Evolutionary conservation across 2,888 invertebrate genomes (phyloP), one percentile per base, ranked within the genome.

Genomic region (Baccha elongata): DNA sequence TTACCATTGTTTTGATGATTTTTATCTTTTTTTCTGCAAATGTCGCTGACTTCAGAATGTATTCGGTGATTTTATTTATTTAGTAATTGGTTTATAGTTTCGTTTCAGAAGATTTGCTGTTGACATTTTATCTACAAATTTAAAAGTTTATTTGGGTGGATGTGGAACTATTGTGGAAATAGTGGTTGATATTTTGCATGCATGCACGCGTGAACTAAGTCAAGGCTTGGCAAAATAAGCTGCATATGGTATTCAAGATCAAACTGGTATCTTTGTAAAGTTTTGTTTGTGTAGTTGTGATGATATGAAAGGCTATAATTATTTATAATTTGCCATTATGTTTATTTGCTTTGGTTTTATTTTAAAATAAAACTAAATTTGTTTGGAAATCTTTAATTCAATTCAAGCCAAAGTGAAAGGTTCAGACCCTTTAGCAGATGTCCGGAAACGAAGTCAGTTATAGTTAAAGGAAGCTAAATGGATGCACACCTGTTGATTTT

Each of bases 241-340:
- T 17, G 17, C 32, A 17, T 32, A 17, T 32, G 10, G 17, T 13
- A 53, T 53, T 53, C 53, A 53, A 53, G 53, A 53, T 53, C 35
- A n/a, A 19, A 35, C 0, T 19, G 2, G 3, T 17, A 6, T 29
- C 6, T 4, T 26, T 26, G 26, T 3, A 26, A 6, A 4, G 26
- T 26, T 26, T 26, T 6, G 26, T 26, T n/a, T 26, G 26, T 6
- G 26, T 26, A 26, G 3, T 26, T 26, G 26, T 26, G 6, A 26
- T 6, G 6, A 26, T 26, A 26, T 26, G 26, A 6, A 3, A 26
- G 26, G 26, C 3, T 26, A 3, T 26, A 26, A 4, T 6, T 26
- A 6, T 26, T 26, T 26, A 26, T 3, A 3, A 26, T 4, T 3
- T 26, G 6, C 26, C 26, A 26, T 26, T 26, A 26, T 4, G 26